Conservation (phyloP, 2,113 vertebrate species). For the Archilochus colubris region DNA sequence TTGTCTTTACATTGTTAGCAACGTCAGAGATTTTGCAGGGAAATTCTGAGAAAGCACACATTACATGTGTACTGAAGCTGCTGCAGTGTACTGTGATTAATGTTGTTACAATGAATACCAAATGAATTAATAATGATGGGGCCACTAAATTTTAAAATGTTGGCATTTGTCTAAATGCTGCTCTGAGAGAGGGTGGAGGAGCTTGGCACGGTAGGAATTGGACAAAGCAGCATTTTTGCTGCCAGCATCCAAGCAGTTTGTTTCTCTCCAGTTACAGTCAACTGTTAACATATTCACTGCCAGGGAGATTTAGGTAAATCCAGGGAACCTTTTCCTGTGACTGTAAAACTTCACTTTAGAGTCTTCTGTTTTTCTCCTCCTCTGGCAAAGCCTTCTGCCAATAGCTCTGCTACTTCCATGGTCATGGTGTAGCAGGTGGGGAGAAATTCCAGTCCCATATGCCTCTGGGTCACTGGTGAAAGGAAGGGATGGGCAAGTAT, state of each 20-base stretch:
- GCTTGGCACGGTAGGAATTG: background rate
- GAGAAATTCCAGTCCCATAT: background rate
- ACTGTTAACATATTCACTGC: slow-evolving; percentile 34
- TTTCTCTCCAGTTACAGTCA: slow-evolving; percentile 30
- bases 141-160: slow-evolving; percentile 60
- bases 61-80: slow-evolving; percentile 58
- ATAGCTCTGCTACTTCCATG: background rate
- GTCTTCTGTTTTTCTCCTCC: background rate
- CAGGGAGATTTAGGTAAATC: background rate
- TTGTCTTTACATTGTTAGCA: slow-evolving; percentile 52
- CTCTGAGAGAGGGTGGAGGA: slow-evolving; percentile 40
- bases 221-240: background rate
- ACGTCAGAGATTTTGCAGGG: slow-evolving; percentile 42
- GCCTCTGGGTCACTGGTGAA: background rate
- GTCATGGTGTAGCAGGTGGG: background rate
- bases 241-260: slow-evolving; percentile 36
- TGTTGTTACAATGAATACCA: slow-evolving; percentile 53
- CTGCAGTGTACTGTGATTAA: slow-evolving; percentile 53
- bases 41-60: slow-evolving; percentile 42
- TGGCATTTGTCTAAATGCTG: slow-evolving; percentile 53
- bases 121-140: slow-evolving; percentile 66
- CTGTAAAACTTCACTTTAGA: background rate
- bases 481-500: background rate
- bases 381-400: background rate
- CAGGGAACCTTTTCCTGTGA: background rate